Evolutionary conservation across 2,797 vertebrate species (phyloP).

Genomic region (Coracias cyanogaster): DNA sequence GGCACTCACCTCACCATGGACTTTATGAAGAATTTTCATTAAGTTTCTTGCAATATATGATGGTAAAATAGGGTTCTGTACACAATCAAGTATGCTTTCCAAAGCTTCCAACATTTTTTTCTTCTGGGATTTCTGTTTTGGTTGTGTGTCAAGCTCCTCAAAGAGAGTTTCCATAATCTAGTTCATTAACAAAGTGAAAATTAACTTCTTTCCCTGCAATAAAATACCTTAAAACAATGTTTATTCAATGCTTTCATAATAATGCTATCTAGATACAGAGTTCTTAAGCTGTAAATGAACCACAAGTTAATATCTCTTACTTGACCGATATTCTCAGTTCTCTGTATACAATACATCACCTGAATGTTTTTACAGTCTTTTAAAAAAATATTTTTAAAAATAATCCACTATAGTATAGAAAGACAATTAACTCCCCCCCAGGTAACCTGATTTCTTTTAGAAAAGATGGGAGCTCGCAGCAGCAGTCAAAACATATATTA

Average conservation of each 20-base stretch:
- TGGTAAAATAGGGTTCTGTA: slow-evolving; percentile 81
- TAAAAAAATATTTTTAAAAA: not conserved
- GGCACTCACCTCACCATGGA: slow-evolving; percentile 85
- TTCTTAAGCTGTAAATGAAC: not conserved
- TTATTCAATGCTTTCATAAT: not conserved
- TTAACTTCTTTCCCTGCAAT: not conserved
- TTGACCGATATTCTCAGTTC: not conserved
- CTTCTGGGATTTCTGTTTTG: slow-evolving; percentile 73
- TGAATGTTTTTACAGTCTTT: not conserved
- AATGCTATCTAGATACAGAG: not conserved
- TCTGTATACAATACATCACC: not conserved
- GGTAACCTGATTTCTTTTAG: not conserved
- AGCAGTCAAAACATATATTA: not conserved
- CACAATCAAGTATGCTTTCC: slow-evolving; percentile 80
- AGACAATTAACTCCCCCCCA: not conserved
- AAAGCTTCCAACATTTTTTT: slow-evolving; percentile 78
- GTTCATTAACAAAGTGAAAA: slow-evolving; percentile 7
- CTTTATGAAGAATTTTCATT: slow-evolving; percentile 81
- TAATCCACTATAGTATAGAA: not conserved
- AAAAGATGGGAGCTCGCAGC: not conserved
- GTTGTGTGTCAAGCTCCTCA: slow-evolving; percentile 68
- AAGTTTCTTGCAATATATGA: slow-evolving; percentile 85
- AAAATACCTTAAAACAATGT: not conserved
- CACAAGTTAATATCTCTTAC: not conserved
- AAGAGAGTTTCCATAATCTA: slow-evolving; percentile 86